Evolutionary conservation across 2,113 vertebrate genomes (phyloP), one percentile per base, ranked within the genome.

Genomic region (Entosphenus tridentatus): DNA sequence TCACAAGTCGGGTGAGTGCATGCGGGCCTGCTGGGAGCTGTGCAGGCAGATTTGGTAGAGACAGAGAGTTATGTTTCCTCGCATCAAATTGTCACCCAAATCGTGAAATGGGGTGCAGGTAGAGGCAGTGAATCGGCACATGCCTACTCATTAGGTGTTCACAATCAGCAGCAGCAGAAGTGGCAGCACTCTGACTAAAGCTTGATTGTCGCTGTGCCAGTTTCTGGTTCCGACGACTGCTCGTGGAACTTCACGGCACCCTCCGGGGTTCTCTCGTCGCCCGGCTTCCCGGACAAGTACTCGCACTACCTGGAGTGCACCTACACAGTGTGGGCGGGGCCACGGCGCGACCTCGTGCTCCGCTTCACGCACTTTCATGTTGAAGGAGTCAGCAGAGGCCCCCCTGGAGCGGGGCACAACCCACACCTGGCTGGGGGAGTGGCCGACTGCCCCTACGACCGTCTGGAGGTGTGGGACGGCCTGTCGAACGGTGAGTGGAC

Each of bases 291-390:
- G 1, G 93, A 95, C 79, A 98, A 97, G 75, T 98, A 98, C 72
- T 89, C 92, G 73, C 93, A 98, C 75, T 83, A 87, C 79, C 83
- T 95, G 75, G 89, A 96, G 83, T 98, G 93, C 78, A 95, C 92
- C 57, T 98, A 96, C 8, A 96, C 95, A 84, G 86, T 96, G 78
- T 96, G 96, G 73, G 86, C 92, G 8, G 62, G 62, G n/a, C n/a
- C 62, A 16, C 7, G 62, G 18, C 62, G 62, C 21, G 62, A n/a
- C n/a, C 62, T 65, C 62, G 18, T 65, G 62, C 62, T 65, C 21
- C 8, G 8, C 10, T 65, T 65, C 62, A n/a, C n/a, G 2, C n/a
- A n/a, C 62, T 65, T 65, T 65, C 62, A 65, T 18, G n/a, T 65
- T 8, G 62, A 65, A 10, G 62, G 93, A 87, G 79, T 90, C 91